These are phyloP conservation scores for Plutella xylostella DNA, from an alignment of 2,888 invertebrate genomes.

Conservation along the genomic window DNA sequence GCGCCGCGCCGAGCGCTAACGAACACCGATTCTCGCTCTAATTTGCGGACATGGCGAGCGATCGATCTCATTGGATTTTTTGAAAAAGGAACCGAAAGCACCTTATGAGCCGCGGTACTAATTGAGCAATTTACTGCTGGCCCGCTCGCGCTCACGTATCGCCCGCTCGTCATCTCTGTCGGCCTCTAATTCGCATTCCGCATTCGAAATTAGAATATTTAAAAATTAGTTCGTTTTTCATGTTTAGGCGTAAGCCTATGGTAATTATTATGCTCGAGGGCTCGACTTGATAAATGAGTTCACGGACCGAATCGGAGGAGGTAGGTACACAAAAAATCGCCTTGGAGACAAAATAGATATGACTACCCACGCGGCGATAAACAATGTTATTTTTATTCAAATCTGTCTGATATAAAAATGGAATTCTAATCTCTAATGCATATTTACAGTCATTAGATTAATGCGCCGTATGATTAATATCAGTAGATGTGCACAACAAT, in stretches of 20 bases:
- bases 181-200: constrained; percentile 26
- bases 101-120: constrained; percentile 55
- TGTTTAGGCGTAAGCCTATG: constrained; percentile 25
- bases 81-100: constrained; percentile 53
- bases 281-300: constrained; percentile 5
- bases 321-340: too few species aligned
- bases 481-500: neutral
- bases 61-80: constrained; percentile 69
- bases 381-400: too few species aligned
- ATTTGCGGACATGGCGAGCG: constrained; percentile 67
- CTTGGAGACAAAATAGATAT: too few species aligned
- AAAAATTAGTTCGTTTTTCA: constrained; percentile 38
- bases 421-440: neutral
- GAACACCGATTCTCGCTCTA: constrained; percentile 65
- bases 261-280: constrained; percentile 22
- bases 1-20: constrained; percentile 33
- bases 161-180: constrained; percentile 29
- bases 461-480: neutral
- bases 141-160: constrained; percentile 35
- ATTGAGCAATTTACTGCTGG: constrained; percentile 63
- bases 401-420: neutral
- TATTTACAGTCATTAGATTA: neutral
- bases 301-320: too few species aligned
- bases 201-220: constrained; percentile 42
- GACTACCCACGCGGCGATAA: too few species aligned